Evolutionary conservation across 2,888 invertebrate genomes (phyloP).

Genomic region (Drosophila setosimentum): DNA sequence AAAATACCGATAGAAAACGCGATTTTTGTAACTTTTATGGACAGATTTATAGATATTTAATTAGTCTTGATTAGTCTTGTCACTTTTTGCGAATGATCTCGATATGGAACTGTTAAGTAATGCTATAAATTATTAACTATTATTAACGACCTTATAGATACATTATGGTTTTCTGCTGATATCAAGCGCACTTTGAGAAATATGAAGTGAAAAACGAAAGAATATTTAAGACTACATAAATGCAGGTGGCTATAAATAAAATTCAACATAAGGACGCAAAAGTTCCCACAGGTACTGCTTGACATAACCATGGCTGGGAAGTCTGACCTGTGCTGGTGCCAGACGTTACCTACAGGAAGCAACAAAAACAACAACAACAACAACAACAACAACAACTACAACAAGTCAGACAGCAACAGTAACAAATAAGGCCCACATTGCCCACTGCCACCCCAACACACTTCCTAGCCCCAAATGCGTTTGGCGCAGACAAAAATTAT

Average conservation of each 20-base stretch:
- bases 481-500: conserved; percentile 78
- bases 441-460: neutral
- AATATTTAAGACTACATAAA: neutral
- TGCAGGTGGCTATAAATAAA: conserved; percentile 9
- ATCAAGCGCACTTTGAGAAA: neutral
- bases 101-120: neutral
- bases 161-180: neutral
- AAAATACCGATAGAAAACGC: too few species aligned
- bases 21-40: neutral
- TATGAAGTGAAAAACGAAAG: neutral
- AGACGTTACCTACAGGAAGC: conserved; percentile 32
- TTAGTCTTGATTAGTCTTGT: neutral
- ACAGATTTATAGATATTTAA: neutral
- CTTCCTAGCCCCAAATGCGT: conserved; percentile 56
- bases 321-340: conserved; percentile 27
- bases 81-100: neutral
- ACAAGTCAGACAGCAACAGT: conserved; percentile 30
- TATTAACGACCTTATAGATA: neutral
- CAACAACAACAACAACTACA: conserved; percentile 9
- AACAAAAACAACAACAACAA: conserved; percentile 29
- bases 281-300: conserved; percentile 43
- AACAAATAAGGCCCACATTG: conserved; percentile 46
- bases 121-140: neutral
- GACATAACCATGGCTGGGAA: conserved; percentile 24
- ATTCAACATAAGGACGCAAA: conserved; percentile 16